A percentile compares a stretch with the other conserved stretches of the same genome.
Evolutionary conservation across 1,140 invertebrate species (phyloP).

Genomic region (Grapholita molesta): DNA sequence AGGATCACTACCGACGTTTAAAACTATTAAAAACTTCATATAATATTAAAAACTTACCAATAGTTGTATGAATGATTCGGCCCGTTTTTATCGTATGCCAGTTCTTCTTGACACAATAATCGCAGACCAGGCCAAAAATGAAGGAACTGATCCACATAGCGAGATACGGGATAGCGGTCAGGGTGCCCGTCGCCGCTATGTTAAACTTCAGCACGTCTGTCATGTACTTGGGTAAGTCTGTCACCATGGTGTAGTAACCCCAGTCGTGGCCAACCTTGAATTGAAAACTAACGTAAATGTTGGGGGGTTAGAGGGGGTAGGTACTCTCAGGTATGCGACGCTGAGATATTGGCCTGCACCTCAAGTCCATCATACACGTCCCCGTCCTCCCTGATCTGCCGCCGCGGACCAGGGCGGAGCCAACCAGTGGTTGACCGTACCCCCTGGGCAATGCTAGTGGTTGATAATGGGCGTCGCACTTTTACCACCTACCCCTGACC

Average conservation of each 20-base stretch:
- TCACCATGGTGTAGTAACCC: slow-evolving; percentile 91
- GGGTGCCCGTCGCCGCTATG: slow-evolving; percentile 81
- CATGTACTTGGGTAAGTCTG: slow-evolving; percentile 92
- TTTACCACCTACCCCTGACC: no score
- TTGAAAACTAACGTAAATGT: slow-evolving; percentile 28
- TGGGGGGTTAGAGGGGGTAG: no score
- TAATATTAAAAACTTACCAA: slow-evolving; percentile 69
- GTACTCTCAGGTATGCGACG: no score
- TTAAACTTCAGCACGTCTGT: slow-evolving; percentile 88
- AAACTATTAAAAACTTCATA: not conserved
- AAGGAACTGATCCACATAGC: slow-evolving; percentile 83
- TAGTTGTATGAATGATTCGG: slow-evolving; percentile 80
- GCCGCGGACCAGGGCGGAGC: no score
- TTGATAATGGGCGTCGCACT: no score
- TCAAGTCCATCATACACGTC: no score
- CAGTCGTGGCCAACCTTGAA: slow-evolving; percentile 87
- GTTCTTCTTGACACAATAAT: slow-evolving; percentile 76
- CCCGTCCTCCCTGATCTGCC: no score
- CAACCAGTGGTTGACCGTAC: no score
- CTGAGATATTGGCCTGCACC: no score
- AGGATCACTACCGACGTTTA: no score
- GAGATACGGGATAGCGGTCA: slow-evolving; percentile 81
- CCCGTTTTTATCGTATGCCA: slow-evolving; percentile 77
- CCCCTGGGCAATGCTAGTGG: no score
- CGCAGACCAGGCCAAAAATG: slow-evolving; percentile 79